Conservation (phyloP, 2,888 invertebrate genomes). For the Drosophila meridionalis region DNA sequence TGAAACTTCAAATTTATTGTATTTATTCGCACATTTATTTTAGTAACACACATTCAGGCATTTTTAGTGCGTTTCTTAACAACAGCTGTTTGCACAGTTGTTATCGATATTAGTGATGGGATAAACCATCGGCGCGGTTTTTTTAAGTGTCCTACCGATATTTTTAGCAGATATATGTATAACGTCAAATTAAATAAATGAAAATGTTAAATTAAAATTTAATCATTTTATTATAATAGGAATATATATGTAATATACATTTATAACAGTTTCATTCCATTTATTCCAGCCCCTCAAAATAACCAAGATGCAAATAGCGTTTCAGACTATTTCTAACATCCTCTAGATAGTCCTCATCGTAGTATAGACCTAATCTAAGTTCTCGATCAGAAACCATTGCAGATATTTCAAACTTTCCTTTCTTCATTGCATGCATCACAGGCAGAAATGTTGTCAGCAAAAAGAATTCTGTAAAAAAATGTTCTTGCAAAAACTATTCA, state of each 20-base stretch:
- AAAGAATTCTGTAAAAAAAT: conserved; percentile 54
- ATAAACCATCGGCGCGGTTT: background rate
- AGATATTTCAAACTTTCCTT: conserved; percentile 35
- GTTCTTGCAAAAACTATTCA: too few relatives aligned
- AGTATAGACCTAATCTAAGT: conserved; percentile 21
- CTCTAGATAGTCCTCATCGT: conserved; percentile 36
- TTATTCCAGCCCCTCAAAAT: conserved; percentile 49
- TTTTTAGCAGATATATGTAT: too few relatives aligned
- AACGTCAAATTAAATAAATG: too few relatives aligned
- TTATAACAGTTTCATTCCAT: background rate
- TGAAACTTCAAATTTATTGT: background rate
- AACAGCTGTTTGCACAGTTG: conserved; percentile 10
- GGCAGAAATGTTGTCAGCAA: conserved; percentile 60
- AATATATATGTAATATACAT: background rate
- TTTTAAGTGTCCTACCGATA: background rate
- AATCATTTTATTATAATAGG: background rate
- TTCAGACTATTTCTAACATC: conserved; percentile 48
- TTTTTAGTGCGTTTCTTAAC: conserved; percentile 18
- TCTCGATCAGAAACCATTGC: conserved; percentile 44
- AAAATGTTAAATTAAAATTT: background rate
- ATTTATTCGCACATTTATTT: background rate
- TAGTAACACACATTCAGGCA: background rate
- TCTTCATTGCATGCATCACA: conserved; percentile 36
- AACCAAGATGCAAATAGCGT: conserved; percentile 50
- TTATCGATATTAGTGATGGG: conserved; percentile 33